phyloP scores from a whole-genome alignment of 2,888 invertebrate species.

The Platerodrilus igneus region DNA sequence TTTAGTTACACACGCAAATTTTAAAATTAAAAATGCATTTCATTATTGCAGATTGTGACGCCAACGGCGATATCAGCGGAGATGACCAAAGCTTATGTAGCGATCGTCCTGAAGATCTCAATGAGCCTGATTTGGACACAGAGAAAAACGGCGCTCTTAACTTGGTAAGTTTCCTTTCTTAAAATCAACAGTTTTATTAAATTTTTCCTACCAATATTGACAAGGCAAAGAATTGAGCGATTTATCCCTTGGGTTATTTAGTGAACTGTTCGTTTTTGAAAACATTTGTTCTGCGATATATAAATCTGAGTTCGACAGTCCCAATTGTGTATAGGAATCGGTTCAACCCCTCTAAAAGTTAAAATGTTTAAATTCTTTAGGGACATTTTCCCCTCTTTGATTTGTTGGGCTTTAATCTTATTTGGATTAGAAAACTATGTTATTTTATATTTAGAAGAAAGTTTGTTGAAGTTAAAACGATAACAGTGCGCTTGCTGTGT shows the following conservation, averaged over 20 bases:
- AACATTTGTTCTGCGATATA: conserved; percentile 41
- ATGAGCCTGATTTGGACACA: conserved; percentile 61
- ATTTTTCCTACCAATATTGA: conserved; percentile 37
- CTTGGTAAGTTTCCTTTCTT: conserved; percentile 50
- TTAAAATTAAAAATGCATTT: conserved; percentile 8
- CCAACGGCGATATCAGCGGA: conserved; percentile 59
- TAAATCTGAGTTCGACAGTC: conserved; percentile 41
- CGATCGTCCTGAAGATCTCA: conserved; percentile 53
- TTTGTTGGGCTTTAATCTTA: conserved; percentile 32
- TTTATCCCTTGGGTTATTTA: conserved; percentile 35
- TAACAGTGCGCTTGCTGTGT: too few species aligned
- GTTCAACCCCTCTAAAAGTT: conserved; percentile 41
- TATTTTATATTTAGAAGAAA: too few species aligned
- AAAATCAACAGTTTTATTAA: conserved; percentile 26
- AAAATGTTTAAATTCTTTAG: conserved; percentile 48
- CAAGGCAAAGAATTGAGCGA: conserved; percentile 33
- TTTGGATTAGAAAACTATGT: conserved; percentile 8
- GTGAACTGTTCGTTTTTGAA: conserved; percentile 37
- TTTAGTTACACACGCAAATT: background rate
- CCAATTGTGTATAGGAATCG: conserved; percentile 34
- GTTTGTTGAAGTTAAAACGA: too few species aligned
- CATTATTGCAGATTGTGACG: conserved; percentile 54
- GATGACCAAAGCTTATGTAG: conserved; percentile 59
- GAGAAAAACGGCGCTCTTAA: conserved; percentile 58
- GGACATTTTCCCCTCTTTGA: conserved; percentile 35